Evolutionary conservation across 2,113 vertebrate genomes (phyloP).

Genomic region (Gopherus flavomarginatus): DNA sequence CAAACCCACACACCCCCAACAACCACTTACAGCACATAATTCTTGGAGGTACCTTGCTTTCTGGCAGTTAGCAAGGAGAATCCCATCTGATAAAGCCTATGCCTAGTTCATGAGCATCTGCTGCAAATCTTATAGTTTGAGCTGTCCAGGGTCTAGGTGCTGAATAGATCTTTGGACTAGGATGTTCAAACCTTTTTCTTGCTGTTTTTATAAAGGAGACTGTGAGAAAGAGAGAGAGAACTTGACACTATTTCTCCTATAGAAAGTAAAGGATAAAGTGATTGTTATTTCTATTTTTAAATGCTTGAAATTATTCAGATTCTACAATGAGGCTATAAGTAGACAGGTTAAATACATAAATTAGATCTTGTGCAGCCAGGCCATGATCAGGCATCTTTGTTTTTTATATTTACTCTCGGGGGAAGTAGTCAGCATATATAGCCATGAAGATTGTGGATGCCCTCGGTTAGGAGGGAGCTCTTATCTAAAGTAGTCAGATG

Average conservation of each 20-base stretch:
- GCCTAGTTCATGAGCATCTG: neutral
- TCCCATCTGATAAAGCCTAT: accelerated
- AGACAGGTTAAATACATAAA: neutral
- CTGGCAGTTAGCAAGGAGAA: accelerated
- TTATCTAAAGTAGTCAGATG: neutral
- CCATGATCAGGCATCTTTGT: neutral
- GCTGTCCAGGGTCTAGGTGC: constrained; percentile 60
- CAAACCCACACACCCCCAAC: too few species aligned
- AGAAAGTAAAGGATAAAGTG: accelerated
- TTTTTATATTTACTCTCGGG: neutral
- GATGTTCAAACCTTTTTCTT: accelerated
- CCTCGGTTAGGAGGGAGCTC: neutral
- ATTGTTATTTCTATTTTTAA: neutral
- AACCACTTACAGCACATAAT: accelerated
- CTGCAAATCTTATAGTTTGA: neutral
- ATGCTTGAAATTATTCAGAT: neutral
- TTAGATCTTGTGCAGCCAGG: neutral
- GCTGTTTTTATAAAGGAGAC: neutral
- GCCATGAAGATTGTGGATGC: neutral
- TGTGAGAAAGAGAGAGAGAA: accelerated
- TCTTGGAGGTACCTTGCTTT: accelerated
- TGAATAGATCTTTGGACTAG: neutral
- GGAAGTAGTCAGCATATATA: neutral
- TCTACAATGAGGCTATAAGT: neutral
- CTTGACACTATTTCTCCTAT: accelerated